These are phyloP conservation scores for Agriopis leucophaearia DNA, from an alignment of 2,888 invertebrate species.

Conservation along the genomic window DNA sequence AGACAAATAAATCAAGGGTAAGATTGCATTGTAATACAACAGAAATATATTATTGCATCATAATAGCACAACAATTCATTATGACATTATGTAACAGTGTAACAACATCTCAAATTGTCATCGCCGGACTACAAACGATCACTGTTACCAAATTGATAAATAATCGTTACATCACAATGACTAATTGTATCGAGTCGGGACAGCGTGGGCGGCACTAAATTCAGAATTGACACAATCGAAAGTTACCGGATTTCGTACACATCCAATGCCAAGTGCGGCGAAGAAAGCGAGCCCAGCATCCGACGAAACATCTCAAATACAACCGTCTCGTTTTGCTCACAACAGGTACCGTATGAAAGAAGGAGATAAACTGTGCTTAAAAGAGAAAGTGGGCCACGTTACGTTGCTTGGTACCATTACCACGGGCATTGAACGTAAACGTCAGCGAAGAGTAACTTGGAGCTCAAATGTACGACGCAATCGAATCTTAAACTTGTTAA, in stretches of 20 bases:
- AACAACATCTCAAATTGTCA: conserved; percentile 42
- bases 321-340: conserved; percentile 71
- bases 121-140: conserved; percentile 49
- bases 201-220: conserved; percentile 56
- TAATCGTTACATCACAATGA: conserved; percentile 71
- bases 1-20: background rate
- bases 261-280: conserved; percentile 83
- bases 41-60: conserved; percentile 22
- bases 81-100: conserved; percentile 27
- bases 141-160: conserved; percentile 67
- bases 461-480: conserved; percentile 42
- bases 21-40: conserved; percentile 1
- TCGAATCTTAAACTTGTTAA: conserved; percentile 54
- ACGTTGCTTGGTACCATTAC: conserved; percentile 84
- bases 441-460: conserved; percentile 72
- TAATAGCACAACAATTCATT: conserved; percentile 21
- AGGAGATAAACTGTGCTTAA: conserved; percentile 79
- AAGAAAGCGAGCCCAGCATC: conserved; percentile 84
- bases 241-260: conserved; percentile 84
- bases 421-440: conserved; percentile 84
- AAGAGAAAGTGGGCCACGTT: conserved; percentile 87
- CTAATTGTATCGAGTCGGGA: conserved; percentile 68
- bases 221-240: conserved; percentile 73
- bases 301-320: conserved; percentile 64
- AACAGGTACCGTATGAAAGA: conserved; percentile 59